A percentile compares a stretch with the other conserved stretches of the same genome.
phyloP scores from a whole-genome alignment of 2,888 invertebrate species.

The Eristalis intricaria region DNA sequence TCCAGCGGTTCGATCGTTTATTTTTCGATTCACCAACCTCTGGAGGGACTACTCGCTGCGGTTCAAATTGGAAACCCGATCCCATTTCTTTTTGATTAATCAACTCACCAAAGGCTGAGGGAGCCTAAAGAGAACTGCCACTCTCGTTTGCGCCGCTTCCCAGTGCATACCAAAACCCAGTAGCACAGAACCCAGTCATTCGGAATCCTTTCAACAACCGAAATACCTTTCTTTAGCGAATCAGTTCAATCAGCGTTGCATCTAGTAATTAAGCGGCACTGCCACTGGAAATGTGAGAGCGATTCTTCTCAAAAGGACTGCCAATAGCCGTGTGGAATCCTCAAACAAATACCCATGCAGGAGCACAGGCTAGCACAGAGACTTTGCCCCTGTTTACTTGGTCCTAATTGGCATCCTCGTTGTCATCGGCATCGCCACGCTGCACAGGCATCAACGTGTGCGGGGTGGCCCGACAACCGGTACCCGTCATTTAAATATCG shows the following conservation, averaged over 20 bases:
- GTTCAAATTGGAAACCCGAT: not conserved
- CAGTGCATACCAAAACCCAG: conserved; percentile 14
- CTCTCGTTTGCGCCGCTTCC: not conserved
- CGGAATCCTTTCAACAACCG: conserved; percentile 41
- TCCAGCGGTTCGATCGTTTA: not conserved
- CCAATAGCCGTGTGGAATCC: conserved; percentile 22
- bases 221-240: conserved; percentile 41
- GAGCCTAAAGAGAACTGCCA: not conserved
- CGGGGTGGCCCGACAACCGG: not conserved
- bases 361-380: conserved; percentile 24
- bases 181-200: conserved; percentile 6
- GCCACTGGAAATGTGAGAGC: conserved; percentile 48
- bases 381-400: conserved; percentile 59
- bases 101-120: conserved; percentile 7
- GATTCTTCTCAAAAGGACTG: conserved; percentile 49
- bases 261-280: conserved; percentile 61
- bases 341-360: conserved; percentile 43
- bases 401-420: conserved; percentile 71
- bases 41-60: not conserved
- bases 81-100: conserved; percentile 35
- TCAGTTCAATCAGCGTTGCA: conserved; percentile 61
- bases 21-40: not conserved
- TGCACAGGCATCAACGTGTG: not conserved
- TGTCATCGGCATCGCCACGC: conserved; percentile 42
- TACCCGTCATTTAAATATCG: conserved; percentile 65